Evolutionary conservation across 2,797 vertebrate genomes (phyloP), one percentile per base, ranked within the genome.

Genomic region (Peromyscus attwateri): DNA sequence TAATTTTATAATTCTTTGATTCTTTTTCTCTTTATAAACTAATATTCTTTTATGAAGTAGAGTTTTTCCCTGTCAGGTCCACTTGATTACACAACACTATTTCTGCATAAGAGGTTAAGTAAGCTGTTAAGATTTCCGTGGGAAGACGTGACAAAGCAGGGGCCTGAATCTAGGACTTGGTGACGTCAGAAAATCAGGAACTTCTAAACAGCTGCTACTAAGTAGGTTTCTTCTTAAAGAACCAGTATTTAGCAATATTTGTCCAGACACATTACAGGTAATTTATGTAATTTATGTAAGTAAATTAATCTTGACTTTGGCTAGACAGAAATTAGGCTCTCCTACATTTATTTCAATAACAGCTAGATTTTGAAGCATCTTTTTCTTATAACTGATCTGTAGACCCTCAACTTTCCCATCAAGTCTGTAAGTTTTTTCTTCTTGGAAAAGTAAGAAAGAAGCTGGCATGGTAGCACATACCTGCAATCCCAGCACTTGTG

Each of bases 281-380:
- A 55, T 55, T 16, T 55, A 55, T 55, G 13, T 55, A 55, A 55
- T 55, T 16, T 55, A 55, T 55, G 52, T 55, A 55, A 55, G 49
- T 52, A 92, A 73, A 79, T 80, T 85, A 75, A 60, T 25, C 79
- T 95, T 92, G 57, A 96, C 64, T 92, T 85, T 92, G 55, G 25
- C 37, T 73, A 75, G 75, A 73, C 10, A 73, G 19, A 89, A 66
- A 64, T 16, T n/a, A 80, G 6, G 12, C 40, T 73, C 13, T 4
- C 89, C 31, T 93, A 37, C 2, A 73, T 21, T 90, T n/a, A 19
- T 55, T 87, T 95, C 31, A 68, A 25, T 91, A 90, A 90, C 7
- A 93, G 17, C n/a, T 83, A 71, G 71, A 46, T 85, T 46, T 17
- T 55, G 31, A 89, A 40, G 46, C 46, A 62, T 52, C 43, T 13